phyloP scores from a whole-genome alignment of 2,797 vertebrate species.

The Lutjanus argentimaculatus region DNA sequence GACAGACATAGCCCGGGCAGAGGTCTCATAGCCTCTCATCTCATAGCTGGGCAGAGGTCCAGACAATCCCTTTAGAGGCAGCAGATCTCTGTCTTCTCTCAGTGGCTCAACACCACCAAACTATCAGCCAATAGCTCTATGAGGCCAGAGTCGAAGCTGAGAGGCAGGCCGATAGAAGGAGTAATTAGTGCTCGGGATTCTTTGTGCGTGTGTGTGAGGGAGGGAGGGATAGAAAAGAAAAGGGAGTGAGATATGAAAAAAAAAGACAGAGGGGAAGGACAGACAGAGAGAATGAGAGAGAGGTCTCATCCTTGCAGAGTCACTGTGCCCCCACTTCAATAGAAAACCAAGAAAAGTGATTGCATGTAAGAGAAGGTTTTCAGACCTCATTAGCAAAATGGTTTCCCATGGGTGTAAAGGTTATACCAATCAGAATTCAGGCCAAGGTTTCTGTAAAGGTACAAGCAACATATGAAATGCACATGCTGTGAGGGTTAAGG shows the following conservation, averaged over 20 bases:
- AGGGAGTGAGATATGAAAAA: slow-evolving; percentile 1
- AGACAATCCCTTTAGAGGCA: slow-evolving; percentile 54
- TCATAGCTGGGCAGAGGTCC: slow-evolving; percentile 54
- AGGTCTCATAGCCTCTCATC: slow-evolving; percentile 50
- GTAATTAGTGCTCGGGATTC: slow-evolving; percentile 58
- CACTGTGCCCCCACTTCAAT: slow-evolving; percentile 4
- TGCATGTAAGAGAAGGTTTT: slow-evolving; percentile 33
- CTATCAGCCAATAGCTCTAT: slow-evolving; percentile 39
- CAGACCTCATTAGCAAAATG: slow-evolving; percentile 56
- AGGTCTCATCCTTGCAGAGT: slow-evolving; percentile 39
- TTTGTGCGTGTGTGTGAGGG: slow-evolving; percentile 33
- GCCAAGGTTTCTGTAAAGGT: slow-evolving; percentile 2
- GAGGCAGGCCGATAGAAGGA: slow-evolving; percentile 53
- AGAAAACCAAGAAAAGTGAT: slow-evolving; percentile 45
- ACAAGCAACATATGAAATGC: slow-evolving; percentile 19
- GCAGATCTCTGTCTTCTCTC: slow-evolving; percentile 51
- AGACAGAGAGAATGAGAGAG: slow-evolving; percentile 24
- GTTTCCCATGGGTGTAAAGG: slow-evolving; percentile 35
- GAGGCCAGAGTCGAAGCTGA: slow-evolving; percentile 29
- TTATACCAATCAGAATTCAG: slow-evolving; percentile 38
- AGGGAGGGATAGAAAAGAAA: not conserved
- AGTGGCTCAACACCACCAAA: slow-evolving; percentile 43
- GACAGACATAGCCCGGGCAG: slow-evolving; percentile 40
- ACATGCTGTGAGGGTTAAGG: not conserved
- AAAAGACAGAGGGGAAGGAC: slow-evolving; percentile 1